A percentile compares a stretch with the other conserved stretches of the same genome.
Conservation (phyloP, 2,113 vertebrate genomes). For the Ploceus nigricollis region DNA sequence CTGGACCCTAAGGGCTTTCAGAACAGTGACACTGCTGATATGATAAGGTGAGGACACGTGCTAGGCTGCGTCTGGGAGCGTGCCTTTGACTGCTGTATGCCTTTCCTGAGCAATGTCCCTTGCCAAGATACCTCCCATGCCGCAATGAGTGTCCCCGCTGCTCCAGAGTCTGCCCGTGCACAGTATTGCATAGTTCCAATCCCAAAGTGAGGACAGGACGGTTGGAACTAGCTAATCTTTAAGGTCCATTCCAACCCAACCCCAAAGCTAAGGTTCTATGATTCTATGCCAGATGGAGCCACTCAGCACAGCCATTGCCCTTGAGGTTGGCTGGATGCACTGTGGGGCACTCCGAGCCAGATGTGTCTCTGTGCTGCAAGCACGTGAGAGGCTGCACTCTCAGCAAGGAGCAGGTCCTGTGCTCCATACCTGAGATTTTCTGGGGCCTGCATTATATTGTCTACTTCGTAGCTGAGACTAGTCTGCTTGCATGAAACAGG, state of each 20-base stretch:
- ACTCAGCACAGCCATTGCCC: neutral
- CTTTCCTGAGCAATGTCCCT: neutral
- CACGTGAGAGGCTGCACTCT: fast-evolving
- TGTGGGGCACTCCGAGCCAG: fast-evolving
- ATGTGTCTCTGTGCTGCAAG: neutral
- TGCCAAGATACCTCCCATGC: neutral
- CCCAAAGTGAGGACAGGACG: neutral
- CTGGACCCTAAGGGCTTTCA: neutral
- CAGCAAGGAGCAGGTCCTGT: neutral
- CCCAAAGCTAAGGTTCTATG: neutral
- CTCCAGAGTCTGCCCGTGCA: neutral
- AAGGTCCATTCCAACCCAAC: neutral
- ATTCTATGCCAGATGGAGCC: neutral
- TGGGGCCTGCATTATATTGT: neutral
- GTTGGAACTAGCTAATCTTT: neutral
- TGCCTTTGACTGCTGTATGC: neutral
- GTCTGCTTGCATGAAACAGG: neutral
- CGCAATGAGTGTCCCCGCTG: neutral
- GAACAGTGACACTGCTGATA: neutral
- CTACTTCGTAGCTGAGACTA: neutral
- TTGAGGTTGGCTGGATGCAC: neutral
- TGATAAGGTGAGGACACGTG: neutral
- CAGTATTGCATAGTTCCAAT: neutral
- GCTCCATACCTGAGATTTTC: neutral
- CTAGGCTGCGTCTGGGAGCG: neutral